These are phyloP conservation scores for Endotricha flammealis DNA, from an alignment of 2,888 invertebrate genomes.

Conservation along the genomic window DNA sequence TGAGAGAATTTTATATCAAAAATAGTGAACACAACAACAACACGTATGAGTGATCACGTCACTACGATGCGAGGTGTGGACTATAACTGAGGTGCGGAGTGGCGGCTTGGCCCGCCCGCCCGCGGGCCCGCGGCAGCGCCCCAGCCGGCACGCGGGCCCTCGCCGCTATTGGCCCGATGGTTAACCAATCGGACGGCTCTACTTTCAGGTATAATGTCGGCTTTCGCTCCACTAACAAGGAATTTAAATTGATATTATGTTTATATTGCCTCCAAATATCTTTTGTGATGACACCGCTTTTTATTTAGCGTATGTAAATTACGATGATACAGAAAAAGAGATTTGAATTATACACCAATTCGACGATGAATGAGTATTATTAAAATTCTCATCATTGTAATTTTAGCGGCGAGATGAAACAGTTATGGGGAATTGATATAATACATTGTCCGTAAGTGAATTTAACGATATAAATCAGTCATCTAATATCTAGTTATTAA, in stretches of 20 bases:
- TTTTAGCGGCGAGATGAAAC: conserved; percentile 44
- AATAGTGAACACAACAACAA: conserved; percentile 32
- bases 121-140: conserved; percentile 29
- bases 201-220: conserved; percentile 75
- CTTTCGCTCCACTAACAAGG: conserved; percentile 78
- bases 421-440: conserved; percentile 28
- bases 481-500: conserved; percentile 10
- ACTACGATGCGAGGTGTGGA: conserved; percentile 60
- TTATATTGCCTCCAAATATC: conserved; percentile 78
- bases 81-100: conserved; percentile 69
- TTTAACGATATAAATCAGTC: conserved; percentile 23
- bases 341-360: conserved; percentile 73
- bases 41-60: conserved; percentile 56
- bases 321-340: conserved; percentile 72
- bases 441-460: conserved; percentile 24
- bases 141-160: conserved; percentile 18
- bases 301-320: conserved; percentile 78
- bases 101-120: conserved; percentile 39
- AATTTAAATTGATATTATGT: conserved; percentile 79
- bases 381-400: conserved; percentile 54
- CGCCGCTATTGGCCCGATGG: conserved; percentile 41
- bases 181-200: conserved; percentile 45
- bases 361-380: conserved; percentile 64
- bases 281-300: conserved; percentile 79
- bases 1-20: conserved; percentile 24